Percentiles rank a stretch among this genome's conserved stretches.
Conservation (phyloP, 1,140 invertebrate species). For the Bombus pascuorum region DNA sequence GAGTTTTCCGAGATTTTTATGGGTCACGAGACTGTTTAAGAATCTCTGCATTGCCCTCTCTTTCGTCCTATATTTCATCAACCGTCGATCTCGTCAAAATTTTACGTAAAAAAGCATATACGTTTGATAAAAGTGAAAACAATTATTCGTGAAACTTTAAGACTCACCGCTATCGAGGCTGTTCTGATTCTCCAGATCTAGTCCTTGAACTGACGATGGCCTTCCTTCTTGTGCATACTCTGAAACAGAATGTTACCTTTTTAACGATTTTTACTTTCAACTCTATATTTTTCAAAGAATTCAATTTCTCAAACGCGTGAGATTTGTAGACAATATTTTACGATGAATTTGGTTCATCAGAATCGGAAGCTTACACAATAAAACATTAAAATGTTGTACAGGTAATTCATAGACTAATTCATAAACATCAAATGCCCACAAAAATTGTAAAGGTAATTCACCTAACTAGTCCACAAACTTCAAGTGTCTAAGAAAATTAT, state of each 20-base stretch:
- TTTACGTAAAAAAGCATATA: background rate
- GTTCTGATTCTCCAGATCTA: conserved; percentile 76
- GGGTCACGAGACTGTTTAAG: conserved; percentile 20
- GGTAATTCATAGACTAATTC: too few species aligned
- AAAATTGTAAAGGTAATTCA: too few species aligned
- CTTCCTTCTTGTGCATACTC: conserved; percentile 70
- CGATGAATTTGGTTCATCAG: too few species aligned
- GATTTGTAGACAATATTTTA: too few species aligned
- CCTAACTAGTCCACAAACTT: too few species aligned
- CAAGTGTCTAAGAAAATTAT: fast-evolving
- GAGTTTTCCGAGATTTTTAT: conserved; percentile 37
- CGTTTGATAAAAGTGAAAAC: background rate
- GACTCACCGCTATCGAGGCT: conserved; percentile 78
- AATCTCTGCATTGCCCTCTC: background rate
- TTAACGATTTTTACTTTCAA: background rate
- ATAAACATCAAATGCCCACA: too few species aligned
- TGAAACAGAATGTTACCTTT: conserved; percentile 53
- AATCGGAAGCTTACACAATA: too few species aligned
- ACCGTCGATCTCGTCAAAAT: background rate
- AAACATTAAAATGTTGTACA: too few species aligned
- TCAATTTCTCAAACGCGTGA: background rate
- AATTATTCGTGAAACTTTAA: background rate
- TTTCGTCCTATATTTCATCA: background rate
- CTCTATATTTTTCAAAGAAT: background rate
- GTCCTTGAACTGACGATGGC: conserved; percentile 63